These are phyloP conservation scores for Sacculina carcini DNA, from an alignment of 2,888 invertebrate genomes.

Conservation along the genomic window DNA sequence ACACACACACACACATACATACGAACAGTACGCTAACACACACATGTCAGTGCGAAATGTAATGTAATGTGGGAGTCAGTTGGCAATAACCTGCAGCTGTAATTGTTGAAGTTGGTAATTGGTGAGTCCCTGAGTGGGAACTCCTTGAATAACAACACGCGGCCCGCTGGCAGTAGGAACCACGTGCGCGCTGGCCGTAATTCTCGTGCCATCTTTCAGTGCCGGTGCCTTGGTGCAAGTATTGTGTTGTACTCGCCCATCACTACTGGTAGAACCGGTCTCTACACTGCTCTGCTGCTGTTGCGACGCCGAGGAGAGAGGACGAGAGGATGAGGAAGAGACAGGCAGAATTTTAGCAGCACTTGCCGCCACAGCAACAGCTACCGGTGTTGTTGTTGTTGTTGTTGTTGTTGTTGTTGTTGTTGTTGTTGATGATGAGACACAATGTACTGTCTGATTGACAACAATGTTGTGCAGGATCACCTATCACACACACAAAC, in stretches of 20 bases:
- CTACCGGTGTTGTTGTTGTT: conserved; percentile 18
- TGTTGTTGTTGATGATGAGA: conserved; percentile 17
- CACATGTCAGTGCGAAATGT: no score
- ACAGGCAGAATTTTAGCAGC: conserved; percentile 17
- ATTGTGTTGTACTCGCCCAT: no score
- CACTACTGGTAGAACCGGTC: no score
- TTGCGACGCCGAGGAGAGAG: conserved; percentile 15
- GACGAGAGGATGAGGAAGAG: conserved; percentile 16
- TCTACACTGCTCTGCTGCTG: no score
- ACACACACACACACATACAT: no score
- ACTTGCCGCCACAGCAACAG: conserved; percentile 16
- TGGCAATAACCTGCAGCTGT: conserved; percentile 69
- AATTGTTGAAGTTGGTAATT: conserved; percentile 53
- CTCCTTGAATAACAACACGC: conserved; percentile 55
- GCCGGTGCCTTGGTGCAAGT: no score
- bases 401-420: conserved; percentile 17
- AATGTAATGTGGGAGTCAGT: no score
- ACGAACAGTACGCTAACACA: no score
- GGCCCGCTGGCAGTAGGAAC: conserved; percentile 61
- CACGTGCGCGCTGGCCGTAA: background rate
- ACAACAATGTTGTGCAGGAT: conserved; percentile 18
- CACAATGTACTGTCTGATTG: conserved; percentile 14
- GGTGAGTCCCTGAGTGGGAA: conserved; percentile 55
- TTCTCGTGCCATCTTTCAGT: no score
- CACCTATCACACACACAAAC: no score